phyloP scores from a whole-genome alignment of 1,140 invertebrate species.

The Euborellia annulipes region DNA sequence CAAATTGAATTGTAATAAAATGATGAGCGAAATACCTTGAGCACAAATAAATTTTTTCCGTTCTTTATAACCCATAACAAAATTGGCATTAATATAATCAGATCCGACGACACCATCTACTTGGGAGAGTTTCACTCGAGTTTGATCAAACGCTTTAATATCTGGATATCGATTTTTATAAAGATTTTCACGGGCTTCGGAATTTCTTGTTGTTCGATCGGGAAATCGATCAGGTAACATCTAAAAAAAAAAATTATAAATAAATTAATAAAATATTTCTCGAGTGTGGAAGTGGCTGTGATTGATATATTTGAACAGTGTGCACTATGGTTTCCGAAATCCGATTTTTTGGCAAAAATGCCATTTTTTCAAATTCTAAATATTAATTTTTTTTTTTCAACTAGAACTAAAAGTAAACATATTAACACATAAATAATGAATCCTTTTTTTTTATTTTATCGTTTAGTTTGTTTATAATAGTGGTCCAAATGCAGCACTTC shows the following conservation, averaged over 20 bases:
- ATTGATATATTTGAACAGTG: no score
- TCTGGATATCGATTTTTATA: slow-evolving; percentile 78
- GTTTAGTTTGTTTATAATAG: no score
- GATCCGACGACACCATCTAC: slow-evolving; percentile 59
- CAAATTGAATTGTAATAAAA: background rate
- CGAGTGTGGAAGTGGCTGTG: no score
- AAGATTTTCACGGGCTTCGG: slow-evolving; percentile 73
- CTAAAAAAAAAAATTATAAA: slow-evolving; percentile 17
- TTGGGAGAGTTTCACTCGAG: slow-evolving; percentile 59
- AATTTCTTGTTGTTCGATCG: slow-evolving; percentile 70
- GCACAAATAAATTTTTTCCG: slow-evolving; percentile 89
- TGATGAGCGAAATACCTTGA: slow-evolving; percentile 38
- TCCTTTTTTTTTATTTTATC: no score
- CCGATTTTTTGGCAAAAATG: no score
- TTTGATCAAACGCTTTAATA: slow-evolving; percentile 87
- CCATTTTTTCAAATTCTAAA: no score
- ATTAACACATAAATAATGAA: no score
- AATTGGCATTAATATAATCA: slow-evolving; percentile 89
- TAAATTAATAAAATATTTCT: no score
- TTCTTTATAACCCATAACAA: slow-evolving; percentile 79
- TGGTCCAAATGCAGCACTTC: no score
- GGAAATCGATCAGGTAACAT: slow-evolving; percentile 70
- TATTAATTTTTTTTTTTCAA: no score
- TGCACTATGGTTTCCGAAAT: no score
- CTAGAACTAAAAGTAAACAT: no score